Percentiles rank a stretch among this genome's conserved stretches.
phyloP scores from a whole-genome alignment of 2,888 invertebrate species.

The Argyresthia albistria region DNA sequence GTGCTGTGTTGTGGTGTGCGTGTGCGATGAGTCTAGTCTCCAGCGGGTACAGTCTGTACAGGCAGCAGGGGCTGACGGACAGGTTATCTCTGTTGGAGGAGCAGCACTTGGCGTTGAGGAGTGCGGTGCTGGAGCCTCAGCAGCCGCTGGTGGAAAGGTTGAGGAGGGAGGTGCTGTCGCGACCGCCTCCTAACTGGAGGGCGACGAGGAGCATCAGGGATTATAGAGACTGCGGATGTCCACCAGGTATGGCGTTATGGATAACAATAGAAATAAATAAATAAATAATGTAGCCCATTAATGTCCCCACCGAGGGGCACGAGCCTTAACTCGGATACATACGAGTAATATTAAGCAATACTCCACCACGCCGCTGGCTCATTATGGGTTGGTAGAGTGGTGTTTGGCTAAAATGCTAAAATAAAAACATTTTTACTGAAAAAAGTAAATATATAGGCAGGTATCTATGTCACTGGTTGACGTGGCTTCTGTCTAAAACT shows the following conservation, averaged over 20 bases:
- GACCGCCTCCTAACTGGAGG: constrained; percentile 40
- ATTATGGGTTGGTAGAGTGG: too few species aligned
- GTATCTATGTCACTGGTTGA: too few species aligned
- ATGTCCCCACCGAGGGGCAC: too few species aligned
- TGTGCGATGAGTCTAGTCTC: constrained; percentile 76
- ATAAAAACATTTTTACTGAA: too few species aligned
- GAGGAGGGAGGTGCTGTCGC: constrained; percentile 62
- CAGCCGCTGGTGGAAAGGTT: constrained; percentile 70
- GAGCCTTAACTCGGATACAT: too few species aligned
- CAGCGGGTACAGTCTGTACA: constrained; percentile 74
- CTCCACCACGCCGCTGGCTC: too few species aligned
- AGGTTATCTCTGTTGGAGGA: constrained; percentile 68
- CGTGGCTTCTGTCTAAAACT: too few species aligned
- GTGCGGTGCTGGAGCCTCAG: constrained; percentile 63
- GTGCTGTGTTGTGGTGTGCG: constrained; percentile 74
- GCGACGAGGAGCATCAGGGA: constrained; percentile 66
- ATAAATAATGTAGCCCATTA: too few species aligned
- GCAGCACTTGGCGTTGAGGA: constrained; percentile 66
- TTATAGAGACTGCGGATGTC: constrained; percentile 78
- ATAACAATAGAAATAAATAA: too few species aligned
- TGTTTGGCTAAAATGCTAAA: too few species aligned
- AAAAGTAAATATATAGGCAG: too few species aligned
- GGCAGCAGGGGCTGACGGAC: constrained; percentile 66
- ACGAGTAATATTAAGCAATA: too few species aligned
- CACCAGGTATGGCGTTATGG: constrained; percentile 64